A percentile compares a stretch with the other conserved stretches of the same genome.
Conservation (phyloP, 2,888 invertebrate genomes). For the Nomada fucata region DNA sequence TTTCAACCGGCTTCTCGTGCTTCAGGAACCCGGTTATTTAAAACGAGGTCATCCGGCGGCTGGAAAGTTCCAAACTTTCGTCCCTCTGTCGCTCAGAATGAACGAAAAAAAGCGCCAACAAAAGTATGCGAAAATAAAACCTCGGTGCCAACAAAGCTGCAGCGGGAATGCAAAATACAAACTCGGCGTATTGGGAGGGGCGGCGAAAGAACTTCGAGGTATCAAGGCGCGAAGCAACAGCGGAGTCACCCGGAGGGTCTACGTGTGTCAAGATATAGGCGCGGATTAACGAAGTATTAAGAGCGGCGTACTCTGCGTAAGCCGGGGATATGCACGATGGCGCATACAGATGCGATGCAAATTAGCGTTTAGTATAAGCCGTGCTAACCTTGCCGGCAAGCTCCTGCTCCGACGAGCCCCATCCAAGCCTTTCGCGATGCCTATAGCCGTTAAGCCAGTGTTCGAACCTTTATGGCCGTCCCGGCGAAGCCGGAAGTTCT, state of each 20-base stretch:
- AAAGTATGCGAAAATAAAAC: too few species aligned
- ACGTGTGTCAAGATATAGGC: constrained; percentile 55
- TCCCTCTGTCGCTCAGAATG: background rate
- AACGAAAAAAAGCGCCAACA: background rate
- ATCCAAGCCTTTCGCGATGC: constrained; percentile 56
- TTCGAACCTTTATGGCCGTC: constrained; percentile 36
- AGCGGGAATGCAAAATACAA: too few species aligned
- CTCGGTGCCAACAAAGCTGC: too few species aligned
- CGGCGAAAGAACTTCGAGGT: too few species aligned
- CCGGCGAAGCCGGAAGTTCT: constrained; percentile 35
- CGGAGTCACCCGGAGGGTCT: constrained; percentile 24
- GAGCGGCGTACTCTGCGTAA: constrained; percentile 79
- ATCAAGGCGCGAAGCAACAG: constrained; percentile 28
- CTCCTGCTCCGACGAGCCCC: constrained; percentile 36
- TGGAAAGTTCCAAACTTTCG: constrained; percentile 3
- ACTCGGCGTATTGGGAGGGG: too few species aligned
- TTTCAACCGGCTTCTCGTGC: background rate
- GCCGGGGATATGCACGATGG: constrained; percentile 79
- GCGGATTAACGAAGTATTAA: constrained; percentile 80
- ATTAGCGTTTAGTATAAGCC: constrained; percentile 82
- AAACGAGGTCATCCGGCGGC: background rate
- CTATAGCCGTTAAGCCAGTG: constrained; percentile 59
- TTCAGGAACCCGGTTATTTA: background rate
- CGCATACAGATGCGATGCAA: constrained; percentile 82
- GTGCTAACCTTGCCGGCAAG: constrained; percentile 67